These are phyloP conservation scores for Crematogaster levior DNA, from an alignment of 2,888 invertebrate genomes.

Conservation along the genomic window DNA sequence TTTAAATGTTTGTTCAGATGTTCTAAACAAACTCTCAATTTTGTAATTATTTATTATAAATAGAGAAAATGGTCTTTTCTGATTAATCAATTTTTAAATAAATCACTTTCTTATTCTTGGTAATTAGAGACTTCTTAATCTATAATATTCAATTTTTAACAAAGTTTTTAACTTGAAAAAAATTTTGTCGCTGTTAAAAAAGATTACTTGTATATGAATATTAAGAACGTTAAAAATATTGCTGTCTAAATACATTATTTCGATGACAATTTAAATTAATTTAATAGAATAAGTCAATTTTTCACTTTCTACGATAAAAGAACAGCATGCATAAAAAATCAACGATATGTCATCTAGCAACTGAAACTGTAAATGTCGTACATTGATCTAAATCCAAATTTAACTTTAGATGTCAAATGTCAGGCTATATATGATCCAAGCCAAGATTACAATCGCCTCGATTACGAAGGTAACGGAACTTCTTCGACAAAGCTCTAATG, in stretches of 20 bases:
- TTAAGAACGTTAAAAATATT: neutral
- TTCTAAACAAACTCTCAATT: neutral
- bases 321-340: conserved; percentile 23
- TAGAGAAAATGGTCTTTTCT: neutral
- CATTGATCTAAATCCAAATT: conserved; percentile 54
- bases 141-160: neutral
- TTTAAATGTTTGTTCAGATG: neutral
- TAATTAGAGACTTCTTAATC: neutral
- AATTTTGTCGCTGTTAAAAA: neutral
- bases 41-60: conserved; percentile 11
- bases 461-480: neutral
- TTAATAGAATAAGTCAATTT: neutral
- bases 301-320: neutral
- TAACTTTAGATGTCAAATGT: conserved; percentile 60
- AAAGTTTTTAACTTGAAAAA: neutral
- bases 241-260: neutral
- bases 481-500: neutral
- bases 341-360: conserved; percentile 18
- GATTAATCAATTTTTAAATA: neutral
- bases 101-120: neutral
- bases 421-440: conserved; percentile 40
- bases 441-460: neutral
- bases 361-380: conserved; percentile 37
- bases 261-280: neutral
- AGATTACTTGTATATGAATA: neutral